Conservation (phyloP, 2,797 vertebrate genomes). For the Pogoniulus pusillus region DNA sequence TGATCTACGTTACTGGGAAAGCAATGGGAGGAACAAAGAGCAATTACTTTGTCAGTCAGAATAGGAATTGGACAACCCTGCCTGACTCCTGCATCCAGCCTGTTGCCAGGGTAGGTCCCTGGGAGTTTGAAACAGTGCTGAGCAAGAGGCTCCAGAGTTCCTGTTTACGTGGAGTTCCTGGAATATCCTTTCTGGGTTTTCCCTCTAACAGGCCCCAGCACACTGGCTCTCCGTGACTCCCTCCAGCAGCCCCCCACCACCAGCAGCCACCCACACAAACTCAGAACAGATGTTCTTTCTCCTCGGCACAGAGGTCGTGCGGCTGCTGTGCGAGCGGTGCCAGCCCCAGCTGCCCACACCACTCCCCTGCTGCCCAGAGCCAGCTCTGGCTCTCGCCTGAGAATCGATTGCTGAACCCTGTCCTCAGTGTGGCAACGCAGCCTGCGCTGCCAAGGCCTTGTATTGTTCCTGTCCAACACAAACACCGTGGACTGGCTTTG, state of each 20-base stretch:
- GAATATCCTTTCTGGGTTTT: slow-evolving; percentile 42
- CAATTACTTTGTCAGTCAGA: not conserved
- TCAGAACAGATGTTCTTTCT: slow-evolving; percentile 3
- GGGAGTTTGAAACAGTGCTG: slow-evolving; percentile 24
- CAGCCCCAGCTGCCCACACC: not conserved
- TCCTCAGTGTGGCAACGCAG: not conserved
- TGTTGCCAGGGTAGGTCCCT: slow-evolving; percentile 5
- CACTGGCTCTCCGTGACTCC: not conserved
- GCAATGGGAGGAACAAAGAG: not conserved
- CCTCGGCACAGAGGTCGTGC: not conserved
- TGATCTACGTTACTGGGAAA: not conserved
- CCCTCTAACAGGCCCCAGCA: slow-evolving; percentile 49
- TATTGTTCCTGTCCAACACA: slow-evolving; percentile 25
- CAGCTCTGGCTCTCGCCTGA: not conserved
- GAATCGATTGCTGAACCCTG: slow-evolving; percentile 7
- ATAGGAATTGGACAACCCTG: not conserved
- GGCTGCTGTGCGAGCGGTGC: not conserved
- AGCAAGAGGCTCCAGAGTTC: slow-evolving; percentile 46
- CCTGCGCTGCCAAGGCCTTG: not conserved
- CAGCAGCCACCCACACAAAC: slow-evolving; percentile 31
- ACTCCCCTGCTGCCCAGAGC: not conserved
- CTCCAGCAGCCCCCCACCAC: not conserved
- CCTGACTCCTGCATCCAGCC: not conserved
- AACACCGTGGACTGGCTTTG: not conserved
- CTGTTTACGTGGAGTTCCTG: slow-evolving; percentile 50